Evolutionary conservation across 2,113 vertebrate species (phyloP).

Genomic region (Psettodes erumei): DNA sequence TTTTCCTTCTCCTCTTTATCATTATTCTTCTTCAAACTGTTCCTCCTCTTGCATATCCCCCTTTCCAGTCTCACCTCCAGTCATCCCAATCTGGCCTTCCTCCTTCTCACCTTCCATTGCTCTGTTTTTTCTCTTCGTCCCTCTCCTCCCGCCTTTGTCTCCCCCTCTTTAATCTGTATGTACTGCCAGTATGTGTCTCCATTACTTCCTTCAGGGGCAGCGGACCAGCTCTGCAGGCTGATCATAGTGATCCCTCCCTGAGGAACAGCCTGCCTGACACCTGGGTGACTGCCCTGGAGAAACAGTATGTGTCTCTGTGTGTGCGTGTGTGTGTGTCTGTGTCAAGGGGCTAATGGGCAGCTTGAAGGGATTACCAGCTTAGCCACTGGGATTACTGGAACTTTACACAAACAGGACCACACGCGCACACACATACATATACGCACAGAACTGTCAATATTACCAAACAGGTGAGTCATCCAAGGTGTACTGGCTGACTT

Average conservation of each 20-base stretch:
- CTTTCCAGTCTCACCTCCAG: not conserved
- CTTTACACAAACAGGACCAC: constrained; percentile 9
- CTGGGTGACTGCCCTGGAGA: constrained; percentile 68
- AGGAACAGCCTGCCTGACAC: constrained; percentile 64
- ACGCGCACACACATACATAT: constrained; percentile 26
- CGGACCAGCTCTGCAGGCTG: constrained; percentile 61
- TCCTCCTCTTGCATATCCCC: not conserved
- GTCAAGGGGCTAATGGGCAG: constrained; percentile 72
- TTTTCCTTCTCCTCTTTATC: constrained; percentile 2
- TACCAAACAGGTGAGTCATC: constrained; percentile 42
- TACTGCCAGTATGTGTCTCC: constrained; percentile 62
- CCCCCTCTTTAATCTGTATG: constrained; percentile 61
- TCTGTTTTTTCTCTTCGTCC: constrained; percentile 15
- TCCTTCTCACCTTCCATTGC: constrained; percentile 6
- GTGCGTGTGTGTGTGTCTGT: constrained; percentile 26
- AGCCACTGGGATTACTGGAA: constrained; percentile 78
- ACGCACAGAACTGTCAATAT: constrained; percentile 47
- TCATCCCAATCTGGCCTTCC: constrained; percentile 21
- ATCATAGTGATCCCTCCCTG: constrained; percentile 71
- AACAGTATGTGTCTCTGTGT: constrained; percentile 4
- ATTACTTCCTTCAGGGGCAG: constrained; percentile 52
- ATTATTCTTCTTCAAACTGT: not conserved
- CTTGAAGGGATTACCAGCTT: constrained; percentile 76
- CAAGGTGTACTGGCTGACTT: constrained; percentile 50
- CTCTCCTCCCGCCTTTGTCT: constrained; percentile 36